Evolutionary conservation across 1,140 invertebrate genomes (phyloP).

Genomic region (Formica selysi): DNA sequence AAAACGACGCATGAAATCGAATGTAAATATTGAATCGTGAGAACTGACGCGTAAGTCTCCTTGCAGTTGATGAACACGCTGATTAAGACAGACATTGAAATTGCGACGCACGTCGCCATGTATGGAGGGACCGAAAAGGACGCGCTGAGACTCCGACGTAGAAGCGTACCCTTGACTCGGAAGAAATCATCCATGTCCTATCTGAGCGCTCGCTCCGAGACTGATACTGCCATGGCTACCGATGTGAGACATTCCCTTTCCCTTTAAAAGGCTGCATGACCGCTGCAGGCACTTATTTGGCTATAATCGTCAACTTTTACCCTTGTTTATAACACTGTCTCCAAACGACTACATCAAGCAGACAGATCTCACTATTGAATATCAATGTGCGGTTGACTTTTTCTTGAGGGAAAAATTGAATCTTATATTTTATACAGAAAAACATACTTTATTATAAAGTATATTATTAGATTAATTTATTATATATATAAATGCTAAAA

Average conservation of each 20-base stretch:
- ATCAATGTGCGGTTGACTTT: constrained; percentile 2
- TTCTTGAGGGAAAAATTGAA: constrained; percentile 4
- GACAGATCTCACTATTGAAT: constrained; percentile 6
- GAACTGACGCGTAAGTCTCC: constrained; percentile 79
- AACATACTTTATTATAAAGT: neutral
- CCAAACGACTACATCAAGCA: constrained; percentile 6
- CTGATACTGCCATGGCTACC: constrained; percentile 83
- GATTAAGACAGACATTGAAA: constrained; percentile 93
- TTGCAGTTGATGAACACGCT: constrained; percentile 92
- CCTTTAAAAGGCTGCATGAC: constrained; percentile 74
- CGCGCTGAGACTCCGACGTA: constrained; percentile 84
- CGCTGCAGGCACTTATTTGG: constrained; percentile 63
- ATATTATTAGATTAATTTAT: neutral
- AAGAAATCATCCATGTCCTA: constrained; percentile 87
- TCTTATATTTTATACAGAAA: neutral
- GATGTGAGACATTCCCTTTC: constrained; percentile 82
- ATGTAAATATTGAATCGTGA: neutral
- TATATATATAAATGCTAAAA: neutral
- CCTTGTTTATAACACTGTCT: constrained; percentile 32
- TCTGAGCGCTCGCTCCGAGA: constrained; percentile 85
- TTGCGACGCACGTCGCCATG: constrained; percentile 88
- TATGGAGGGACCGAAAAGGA: constrained; percentile 86
- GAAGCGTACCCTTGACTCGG: constrained; percentile 84
- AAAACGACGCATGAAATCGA: constrained; percentile 23
- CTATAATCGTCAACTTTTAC: constrained; percentile 30